Percentiles rank a stretch among this genome's conserved stretches.
Evolutionary conservation across 1,140 invertebrate species (phyloP).

Genomic region (Cepaea nemoralis): DNA sequence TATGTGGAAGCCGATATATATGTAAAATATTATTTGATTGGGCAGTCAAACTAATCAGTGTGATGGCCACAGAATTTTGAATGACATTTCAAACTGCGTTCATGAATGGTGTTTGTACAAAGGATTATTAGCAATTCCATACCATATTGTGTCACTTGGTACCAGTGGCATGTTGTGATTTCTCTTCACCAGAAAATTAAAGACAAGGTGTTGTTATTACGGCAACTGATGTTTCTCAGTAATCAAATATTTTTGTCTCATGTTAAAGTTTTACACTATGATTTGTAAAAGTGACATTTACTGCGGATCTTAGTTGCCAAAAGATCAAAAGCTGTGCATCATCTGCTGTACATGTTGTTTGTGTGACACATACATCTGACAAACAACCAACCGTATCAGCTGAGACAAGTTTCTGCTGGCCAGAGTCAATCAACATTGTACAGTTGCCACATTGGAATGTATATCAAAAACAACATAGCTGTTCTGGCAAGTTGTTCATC

Average conservation of each 20-base stretch:
- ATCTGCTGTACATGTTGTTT: not conserved
- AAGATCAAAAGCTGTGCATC: not conserved
- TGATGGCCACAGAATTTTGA: too few species aligned
- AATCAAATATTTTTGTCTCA: not conserved
- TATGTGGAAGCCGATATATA: not conserved
- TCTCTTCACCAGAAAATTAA: not conserved
- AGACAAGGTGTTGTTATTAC: not conserved
- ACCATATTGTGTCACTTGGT: not conserved
- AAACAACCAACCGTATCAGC: slow-evolving; percentile 27
- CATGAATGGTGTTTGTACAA: not conserved
- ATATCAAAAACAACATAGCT: too few species aligned
- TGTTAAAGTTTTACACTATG: not conserved
- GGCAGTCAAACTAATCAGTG: not conserved
- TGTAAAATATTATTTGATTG: not conserved
- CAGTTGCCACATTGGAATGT: too few species aligned
- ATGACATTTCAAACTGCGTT: too few species aligned
- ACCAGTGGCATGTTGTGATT: not conserved
- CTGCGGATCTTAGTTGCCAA: not conserved
- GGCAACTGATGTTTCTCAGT: not conserved
- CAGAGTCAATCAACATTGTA: too few species aligned
- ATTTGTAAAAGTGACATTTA: not conserved
- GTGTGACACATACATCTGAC: too few species aligned
- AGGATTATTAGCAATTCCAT: not conserved
- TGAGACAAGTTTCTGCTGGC: slow-evolving; percentile 32
- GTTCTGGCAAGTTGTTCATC: too few species aligned